A percentile compares a stretch with the other conserved stretches of the same genome.
phyloP scores from a whole-genome alignment of 2,888 invertebrate genomes.

The Monopis laevigella region DNA sequence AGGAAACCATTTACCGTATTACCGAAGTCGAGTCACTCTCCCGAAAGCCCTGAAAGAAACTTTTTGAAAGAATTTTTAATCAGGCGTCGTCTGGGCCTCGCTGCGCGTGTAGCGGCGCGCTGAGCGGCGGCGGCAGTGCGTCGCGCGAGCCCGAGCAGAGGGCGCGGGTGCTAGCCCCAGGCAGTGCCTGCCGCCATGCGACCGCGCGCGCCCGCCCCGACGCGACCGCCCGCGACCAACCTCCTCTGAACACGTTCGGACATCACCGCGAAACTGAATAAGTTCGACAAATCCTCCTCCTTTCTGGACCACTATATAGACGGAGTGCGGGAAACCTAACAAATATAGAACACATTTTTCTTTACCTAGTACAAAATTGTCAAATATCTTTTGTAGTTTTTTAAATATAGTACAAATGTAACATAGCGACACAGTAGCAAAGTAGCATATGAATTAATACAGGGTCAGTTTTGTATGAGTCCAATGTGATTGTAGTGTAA shows the following conservation, averaged over 20 bases:
- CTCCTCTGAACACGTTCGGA: conserved; percentile 3
- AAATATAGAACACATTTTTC: conserved; percentile 14
- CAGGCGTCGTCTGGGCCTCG: conserved; percentile 28
- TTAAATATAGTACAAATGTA: conserved; percentile 63
- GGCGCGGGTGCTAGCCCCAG: conserved; percentile 6
- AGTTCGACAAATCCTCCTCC: conserved; percentile 65
- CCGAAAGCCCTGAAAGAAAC: conserved; percentile 38
- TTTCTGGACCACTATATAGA: conserved; percentile 67
- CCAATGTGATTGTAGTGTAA: conserved; percentile 67
- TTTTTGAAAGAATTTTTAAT: conserved; percentile 60
- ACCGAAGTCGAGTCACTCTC: conserved; percentile 33
- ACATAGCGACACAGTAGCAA: conserved; percentile 52
- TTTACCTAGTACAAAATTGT: conserved; percentile 59
- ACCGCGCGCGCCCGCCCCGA: conserved; percentile 6
- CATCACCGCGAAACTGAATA: conserved; percentile 57
- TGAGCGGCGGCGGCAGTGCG: conserved; percentile 58
- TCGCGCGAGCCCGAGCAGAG: conserved; percentile 60
- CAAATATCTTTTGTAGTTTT: conserved; percentile 53
- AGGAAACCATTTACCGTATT: conserved; percentile 30
- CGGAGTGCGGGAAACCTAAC: conserved; percentile 21
- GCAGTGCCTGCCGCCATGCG: conserved; percentile 27
- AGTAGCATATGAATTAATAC: conserved; percentile 61
- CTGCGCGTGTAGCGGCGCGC: conserved; percentile 21
- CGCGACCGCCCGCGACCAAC: conserved; percentile 36
- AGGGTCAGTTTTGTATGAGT: conserved; percentile 68